A percentile compares a stretch with the other conserved stretches of the same genome.
Conservation (phyloP, 2,797 vertebrate species). For the Yasuhikotakia modesta region DNA sequence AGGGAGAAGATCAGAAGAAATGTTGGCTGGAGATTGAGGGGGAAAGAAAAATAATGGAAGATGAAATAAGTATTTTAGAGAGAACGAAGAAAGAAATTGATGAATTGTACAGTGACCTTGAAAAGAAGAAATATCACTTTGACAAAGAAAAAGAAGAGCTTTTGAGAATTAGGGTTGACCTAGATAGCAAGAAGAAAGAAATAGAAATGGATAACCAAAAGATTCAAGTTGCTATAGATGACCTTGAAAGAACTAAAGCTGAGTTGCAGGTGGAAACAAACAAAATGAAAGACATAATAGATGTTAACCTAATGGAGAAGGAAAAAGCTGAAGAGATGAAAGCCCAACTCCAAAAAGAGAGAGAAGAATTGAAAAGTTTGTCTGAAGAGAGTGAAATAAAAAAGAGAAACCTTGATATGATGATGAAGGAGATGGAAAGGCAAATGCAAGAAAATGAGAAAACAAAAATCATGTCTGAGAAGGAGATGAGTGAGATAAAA, state of each 20-base stretch:
- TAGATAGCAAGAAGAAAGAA: constrained; percentile 12
- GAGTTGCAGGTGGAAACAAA: constrained; percentile 10
- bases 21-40: not conserved
- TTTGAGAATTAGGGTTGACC: not conserved
- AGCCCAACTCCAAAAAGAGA: constrained; percentile 10
- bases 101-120: constrained; percentile 3
- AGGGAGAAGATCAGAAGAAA: constrained; percentile 20
- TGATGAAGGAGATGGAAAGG: constrained; percentile 13
- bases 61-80: constrained; percentile 5
- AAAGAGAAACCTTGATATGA: not conserved
- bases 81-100: not conserved
- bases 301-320: constrained; percentile 2
- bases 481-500: constrained; percentile 18
- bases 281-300: not conserved
- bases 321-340: constrained; percentile 14
- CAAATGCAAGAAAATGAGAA: constrained; percentile 14
- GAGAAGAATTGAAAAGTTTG: constrained; percentile 7
- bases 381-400: constrained; percentile 5
- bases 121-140: constrained; percentile 14
- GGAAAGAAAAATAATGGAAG: constrained; percentile 11
- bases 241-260: constrained; percentile 7
- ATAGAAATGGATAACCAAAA: constrained; percentile 2
- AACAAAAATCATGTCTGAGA: constrained; percentile 6
- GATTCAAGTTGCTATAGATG: not conserved
- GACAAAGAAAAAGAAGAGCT: constrained; percentile 24